phyloP scores from a whole-genome alignment of 2,113 vertebrate genomes.

The Pelmatolapia mariae region DNA sequence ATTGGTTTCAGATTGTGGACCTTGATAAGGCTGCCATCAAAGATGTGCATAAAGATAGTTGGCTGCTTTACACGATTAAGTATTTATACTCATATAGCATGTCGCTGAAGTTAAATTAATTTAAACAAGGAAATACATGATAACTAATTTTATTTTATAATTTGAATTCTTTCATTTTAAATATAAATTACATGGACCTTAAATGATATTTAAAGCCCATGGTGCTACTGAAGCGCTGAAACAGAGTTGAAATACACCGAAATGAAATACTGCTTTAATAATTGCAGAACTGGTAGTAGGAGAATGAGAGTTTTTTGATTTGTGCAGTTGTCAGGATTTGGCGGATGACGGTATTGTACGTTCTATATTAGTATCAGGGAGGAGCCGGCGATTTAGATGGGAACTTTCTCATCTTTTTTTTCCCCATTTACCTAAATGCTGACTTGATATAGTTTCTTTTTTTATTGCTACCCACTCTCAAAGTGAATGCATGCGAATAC shows the following conservation, averaged over 20 bases:
- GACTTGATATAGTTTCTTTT: background rate
- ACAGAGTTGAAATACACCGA: background rate
- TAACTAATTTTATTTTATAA: background rate
- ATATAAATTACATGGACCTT: background rate
- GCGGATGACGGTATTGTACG: background rate
- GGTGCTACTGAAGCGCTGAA: background rate
- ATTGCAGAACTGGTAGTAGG: background rate
- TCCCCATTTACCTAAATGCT: background rate
- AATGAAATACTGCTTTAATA: slow-evolving; percentile 47
- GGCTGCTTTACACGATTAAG: background rate
- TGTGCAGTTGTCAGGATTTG: slow-evolving; percentile 1
- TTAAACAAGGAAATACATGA: background rate
- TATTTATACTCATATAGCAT: background rate
- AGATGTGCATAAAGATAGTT: background rate
- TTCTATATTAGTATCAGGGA: background rate
- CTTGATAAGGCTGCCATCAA: background rate
- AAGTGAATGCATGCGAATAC: background rate
- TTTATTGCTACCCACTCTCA: background rate
- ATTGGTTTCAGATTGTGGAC: background rate
- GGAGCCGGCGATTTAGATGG: background rate
- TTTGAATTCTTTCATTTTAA: background rate
- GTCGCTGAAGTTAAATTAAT: background rate
- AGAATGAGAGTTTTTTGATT: slow-evolving; percentile 15
- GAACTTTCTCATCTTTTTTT: background rate
- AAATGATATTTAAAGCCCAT: background rate